Evolutionary conservation across 2,888 invertebrate genomes (phyloP), one percentile per base, ranked within the genome.

Genomic region (Platycheirus albimanus): DNA sequence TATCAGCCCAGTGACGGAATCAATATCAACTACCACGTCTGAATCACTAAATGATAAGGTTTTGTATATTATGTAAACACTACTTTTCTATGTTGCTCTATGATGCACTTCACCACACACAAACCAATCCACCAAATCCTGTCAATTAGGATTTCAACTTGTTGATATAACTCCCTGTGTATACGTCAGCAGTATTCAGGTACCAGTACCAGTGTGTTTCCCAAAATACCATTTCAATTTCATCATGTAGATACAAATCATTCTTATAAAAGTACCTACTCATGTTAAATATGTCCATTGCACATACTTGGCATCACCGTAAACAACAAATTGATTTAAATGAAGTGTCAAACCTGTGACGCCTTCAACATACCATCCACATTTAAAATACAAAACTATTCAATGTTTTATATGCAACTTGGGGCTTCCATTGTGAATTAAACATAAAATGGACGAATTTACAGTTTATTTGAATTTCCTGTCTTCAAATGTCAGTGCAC

Each of bases 1-100:
- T 83, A 93, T 94, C 63, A 94, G 92, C 86, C 93, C 93, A 5
- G 91, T 93, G 36, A 91, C 91, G 64, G 91, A 91, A 77, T 91
- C 92, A 10, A 89, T 89, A 78, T 87, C 90, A 33, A 87, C 89
- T 33, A 85, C 85, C 38, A 76, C 76, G 11, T 51, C 80, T 54
- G 87, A 86, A 5, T 86, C 88, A n/a, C 77, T 90, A 67, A 89
- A 85, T 83, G 90, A 90, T 83, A 90, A 90, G 89, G 90, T 87
- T 86, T 86, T 86, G 87, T 87, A 87, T 87, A 63, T 67, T 69
- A 47, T 67, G 79, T 74, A 77, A 86, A 85, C 80, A 85, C 56
- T 77, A 43, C 61, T 45, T 61, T 45, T 45, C 43, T 61, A 45
- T 61, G 24, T 66, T 77, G 70, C 75, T 80, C 72, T 77, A n/a